These are phyloP conservation scores for Ips nitidus DNA, from an alignment of 1,140 invertebrate genomes.

Conservation along the genomic window DNA sequence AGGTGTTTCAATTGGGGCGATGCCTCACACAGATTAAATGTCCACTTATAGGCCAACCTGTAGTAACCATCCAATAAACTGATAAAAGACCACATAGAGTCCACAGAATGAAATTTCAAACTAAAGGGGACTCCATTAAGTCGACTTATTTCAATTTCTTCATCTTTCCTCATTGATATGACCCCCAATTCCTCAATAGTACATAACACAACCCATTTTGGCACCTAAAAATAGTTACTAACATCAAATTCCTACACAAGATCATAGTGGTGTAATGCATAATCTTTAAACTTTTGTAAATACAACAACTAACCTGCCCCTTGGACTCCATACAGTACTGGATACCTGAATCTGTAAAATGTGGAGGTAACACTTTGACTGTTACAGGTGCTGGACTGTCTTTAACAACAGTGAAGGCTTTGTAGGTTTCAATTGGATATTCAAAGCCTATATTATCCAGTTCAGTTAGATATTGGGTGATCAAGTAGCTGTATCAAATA, in stretches of 20 bases:
- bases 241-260: no score
- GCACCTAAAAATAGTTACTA: no score
- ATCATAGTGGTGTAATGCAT: no score
- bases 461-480: constrained; percentile 76
- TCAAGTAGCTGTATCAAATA: constrained; percentile 61
- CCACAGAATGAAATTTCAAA: constrained; percentile 66
- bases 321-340: constrained; percentile 62
- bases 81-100: constrained; percentile 75
- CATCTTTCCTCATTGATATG: constrained; percentile 69
- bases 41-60: constrained; percentile 84
- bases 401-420: constrained; percentile 64
- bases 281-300: no score
- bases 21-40: constrained; percentile 82
- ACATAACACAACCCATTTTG: constrained; percentile 69
- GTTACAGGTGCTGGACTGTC: constrained; percentile 55
- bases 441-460: constrained; percentile 75
- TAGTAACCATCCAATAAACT: constrained; percentile 86
- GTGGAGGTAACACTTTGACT: constrained; percentile 69
- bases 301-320: constrained; percentile 3
- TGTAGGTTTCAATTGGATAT: constrained; percentile 78
- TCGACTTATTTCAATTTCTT: constrained; percentile 74
- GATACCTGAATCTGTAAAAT: constrained; percentile 66
- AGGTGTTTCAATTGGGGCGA: constrained; percentile 76
- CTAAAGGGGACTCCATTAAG: constrained; percentile 77
- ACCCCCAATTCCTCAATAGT: constrained; percentile 83